phyloP scores from a whole-genome alignment of 2,888 invertebrate species.

The Dasysyrphus albostriatus region DNA sequence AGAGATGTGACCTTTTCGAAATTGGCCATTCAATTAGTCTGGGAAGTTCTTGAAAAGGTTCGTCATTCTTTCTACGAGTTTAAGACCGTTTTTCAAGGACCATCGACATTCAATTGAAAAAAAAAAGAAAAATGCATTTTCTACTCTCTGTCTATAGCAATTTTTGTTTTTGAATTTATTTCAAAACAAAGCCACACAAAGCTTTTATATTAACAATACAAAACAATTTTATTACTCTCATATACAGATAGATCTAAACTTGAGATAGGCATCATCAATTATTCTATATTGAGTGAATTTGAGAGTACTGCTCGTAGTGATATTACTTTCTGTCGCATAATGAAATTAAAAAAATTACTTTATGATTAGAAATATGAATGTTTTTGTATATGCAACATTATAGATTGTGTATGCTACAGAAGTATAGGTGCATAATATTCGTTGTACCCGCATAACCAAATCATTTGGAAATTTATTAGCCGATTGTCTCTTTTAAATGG shows the following conservation, averaged over 20 bases:
- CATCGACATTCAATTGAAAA: background rate
- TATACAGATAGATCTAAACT: constrained; percentile 8
- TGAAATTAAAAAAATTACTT: constrained; percentile 21
- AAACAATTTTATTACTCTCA: constrained; percentile 16
- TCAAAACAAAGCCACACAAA: constrained; percentile 51
- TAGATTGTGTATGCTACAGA: background rate
- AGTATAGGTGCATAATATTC: background rate
- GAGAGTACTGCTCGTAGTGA: background rate
- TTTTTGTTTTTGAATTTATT: background rate
- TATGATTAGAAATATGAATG: constrained; percentile 38
- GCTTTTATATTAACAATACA: constrained; percentile 48
- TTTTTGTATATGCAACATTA: constrained; percentile 19
- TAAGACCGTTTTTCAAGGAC: too few species aligned
- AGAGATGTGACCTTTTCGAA: too few species aligned
- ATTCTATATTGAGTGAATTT: constrained; percentile 3
- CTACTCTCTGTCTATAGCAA: background rate
- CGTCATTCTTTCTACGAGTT: too few species aligned
- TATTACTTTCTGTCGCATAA: constrained; percentile 14
- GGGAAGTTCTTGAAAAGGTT: too few species aligned
- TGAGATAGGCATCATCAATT: constrained; percentile 6
- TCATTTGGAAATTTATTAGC: constrained; percentile 64
- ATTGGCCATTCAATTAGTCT: too few species aligned
- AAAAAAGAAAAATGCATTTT: background rate
- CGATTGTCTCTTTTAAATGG: constrained; percentile 41
- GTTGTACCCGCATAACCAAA: constrained; percentile 58